Conservation (phyloP, 1,140 invertebrate species). For the Steinernema feltiae region DNA sequence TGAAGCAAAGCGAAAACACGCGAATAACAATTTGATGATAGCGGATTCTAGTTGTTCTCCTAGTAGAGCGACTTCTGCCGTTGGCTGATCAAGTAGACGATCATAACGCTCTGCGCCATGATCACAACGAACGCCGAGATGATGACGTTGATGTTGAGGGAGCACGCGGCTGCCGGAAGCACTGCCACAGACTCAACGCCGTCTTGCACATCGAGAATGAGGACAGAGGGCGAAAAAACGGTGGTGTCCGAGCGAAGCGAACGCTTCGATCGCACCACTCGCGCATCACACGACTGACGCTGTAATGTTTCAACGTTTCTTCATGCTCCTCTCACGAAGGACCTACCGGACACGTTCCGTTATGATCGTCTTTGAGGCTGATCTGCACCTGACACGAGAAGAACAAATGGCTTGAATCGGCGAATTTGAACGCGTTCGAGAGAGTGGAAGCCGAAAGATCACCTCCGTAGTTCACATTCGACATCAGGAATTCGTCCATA, state of each 20-base stretch:
- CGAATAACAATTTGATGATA: slow-evolving; percentile 2
- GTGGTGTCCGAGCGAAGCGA: background rate
- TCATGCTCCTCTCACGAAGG: background rate
- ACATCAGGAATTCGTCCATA: background rate
- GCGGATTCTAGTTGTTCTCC: too few relatives aligned
- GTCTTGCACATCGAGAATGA: background rate
- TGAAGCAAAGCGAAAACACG: too few relatives aligned
- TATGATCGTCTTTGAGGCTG: background rate
- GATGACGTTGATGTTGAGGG: background rate
- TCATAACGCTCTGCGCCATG: background rate
- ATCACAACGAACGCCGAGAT: background rate
- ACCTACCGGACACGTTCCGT: background rate
- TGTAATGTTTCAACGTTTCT: background rate
- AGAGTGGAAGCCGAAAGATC: background rate
- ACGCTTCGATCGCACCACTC: background rate
- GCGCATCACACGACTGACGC: background rate
- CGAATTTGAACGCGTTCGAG: background rate
- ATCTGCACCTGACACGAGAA: slow-evolving; percentile 8
- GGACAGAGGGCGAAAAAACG: background rate
- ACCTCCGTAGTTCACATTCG: background rate
- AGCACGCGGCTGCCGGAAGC: background rate
- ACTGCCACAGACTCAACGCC: background rate
- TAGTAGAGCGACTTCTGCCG: background rate
- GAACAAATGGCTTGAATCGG: background rate
- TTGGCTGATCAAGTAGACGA: background rate